Evolutionary conservation across 2,888 invertebrate genomes (phyloP).

Genomic region (Drosophila mimica): DNA sequence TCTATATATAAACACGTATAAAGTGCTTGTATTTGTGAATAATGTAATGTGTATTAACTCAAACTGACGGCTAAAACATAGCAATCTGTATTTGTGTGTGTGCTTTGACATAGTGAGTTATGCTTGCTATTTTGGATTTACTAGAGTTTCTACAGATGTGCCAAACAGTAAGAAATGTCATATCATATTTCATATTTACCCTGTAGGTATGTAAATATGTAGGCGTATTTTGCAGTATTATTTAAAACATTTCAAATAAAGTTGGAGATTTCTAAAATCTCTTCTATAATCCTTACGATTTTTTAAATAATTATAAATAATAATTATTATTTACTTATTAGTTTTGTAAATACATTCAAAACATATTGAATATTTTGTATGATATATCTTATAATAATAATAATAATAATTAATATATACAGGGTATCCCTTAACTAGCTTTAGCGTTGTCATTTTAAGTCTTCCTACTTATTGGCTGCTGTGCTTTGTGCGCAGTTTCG

Average conservation of each 20-base stretch:
- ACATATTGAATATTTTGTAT: too few relatives aligned
- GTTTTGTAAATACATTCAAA: too few relatives aligned
- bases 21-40: neutral
- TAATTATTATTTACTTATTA: neutral
- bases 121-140: slow-evolving; percentile 3
- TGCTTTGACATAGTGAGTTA: slow-evolving; percentile 7
- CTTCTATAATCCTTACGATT: neutral
- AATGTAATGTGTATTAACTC: neutral
- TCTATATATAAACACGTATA: neutral
- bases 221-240: neutral
- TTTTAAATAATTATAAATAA: neutral
- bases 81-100: neutral
- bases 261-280: neutral
- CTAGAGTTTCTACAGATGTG: neutral
- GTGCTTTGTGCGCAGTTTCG: slow-evolving; percentile 48
- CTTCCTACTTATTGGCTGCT: slow-evolving; percentile 2
- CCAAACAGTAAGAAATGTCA: neutral
- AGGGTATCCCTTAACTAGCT: neutral
- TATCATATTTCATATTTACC: neutral
- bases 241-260: neutral
- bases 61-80: neutral
- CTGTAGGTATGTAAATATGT: neutral
- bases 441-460: neutral
- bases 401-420: neutral
- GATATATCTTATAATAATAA: too few relatives aligned